A percentile compares a stretch with the other conserved stretches of the same genome.
These are phyloP conservation scores for Cyclopterus lumpus DNA, from an alignment of 2,797 vertebrate genomes.

Conservation along the genomic window DNA sequence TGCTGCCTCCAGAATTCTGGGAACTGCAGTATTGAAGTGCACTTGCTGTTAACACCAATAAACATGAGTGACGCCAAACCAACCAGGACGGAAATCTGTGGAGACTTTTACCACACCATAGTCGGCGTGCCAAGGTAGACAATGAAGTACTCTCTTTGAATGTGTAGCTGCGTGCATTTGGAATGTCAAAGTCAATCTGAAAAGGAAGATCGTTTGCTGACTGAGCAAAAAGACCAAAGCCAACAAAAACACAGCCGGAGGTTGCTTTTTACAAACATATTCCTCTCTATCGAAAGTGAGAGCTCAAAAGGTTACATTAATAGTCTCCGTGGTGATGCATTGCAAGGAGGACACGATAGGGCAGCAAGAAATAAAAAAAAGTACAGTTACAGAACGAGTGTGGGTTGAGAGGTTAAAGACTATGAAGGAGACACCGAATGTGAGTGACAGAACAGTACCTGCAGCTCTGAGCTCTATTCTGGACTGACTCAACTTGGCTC, in stretches of 20 bases:
- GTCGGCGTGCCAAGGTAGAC: too few species aligned
- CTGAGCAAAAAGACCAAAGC: background rate
- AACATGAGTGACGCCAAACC: too few species aligned
- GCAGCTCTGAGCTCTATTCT: background rate
- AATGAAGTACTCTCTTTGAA: too few species aligned
- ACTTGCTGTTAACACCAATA: too few species aligned
- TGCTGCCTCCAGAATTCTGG: too few species aligned
- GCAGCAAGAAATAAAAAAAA: background rate
- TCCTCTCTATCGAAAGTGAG: slow-evolving; percentile 16
- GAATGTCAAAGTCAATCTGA: too few species aligned
- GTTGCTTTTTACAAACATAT: background rate
- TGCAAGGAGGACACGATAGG: background rate
- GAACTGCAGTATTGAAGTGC: too few species aligned
- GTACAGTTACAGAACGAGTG: slow-evolving; percentile 23
- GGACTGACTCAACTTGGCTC: background rate
- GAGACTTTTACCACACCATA: too few species aligned
- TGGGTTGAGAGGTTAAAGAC: slow-evolving; percentile 15
- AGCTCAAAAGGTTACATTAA: slow-evolving; percentile 15
- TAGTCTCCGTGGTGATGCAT: slow-evolving; percentile 13
- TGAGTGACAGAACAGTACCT: background rate
- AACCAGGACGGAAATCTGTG: too few species aligned
- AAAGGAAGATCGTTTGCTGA: too few species aligned
- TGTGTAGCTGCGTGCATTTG: too few species aligned
- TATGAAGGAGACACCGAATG: background rate
- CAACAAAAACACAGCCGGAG: background rate